Evolutionary conservation across 2,797 vertebrate genomes (phyloP), one percentile per base, ranked within the genome.

Genomic region (Micromesistius poutassou): DNA sequence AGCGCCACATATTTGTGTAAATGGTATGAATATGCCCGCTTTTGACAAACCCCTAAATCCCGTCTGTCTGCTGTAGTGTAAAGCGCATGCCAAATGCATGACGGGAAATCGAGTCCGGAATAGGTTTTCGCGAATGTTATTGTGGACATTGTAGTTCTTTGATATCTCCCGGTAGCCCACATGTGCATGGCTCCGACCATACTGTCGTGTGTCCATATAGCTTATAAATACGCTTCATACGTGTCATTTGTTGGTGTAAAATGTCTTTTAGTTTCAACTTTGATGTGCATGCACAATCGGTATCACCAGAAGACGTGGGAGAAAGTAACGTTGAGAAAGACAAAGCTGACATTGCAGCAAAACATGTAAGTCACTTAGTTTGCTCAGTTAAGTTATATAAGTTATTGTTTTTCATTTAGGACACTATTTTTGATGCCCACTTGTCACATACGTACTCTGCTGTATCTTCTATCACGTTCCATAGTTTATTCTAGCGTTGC

Each of bases 211-310:
- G 62, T 68, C n/a, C 62, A 68, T 68, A 10, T 68, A 68, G 62
- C 13, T 70, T 76, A 16, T 40, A 9, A 25, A 5, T 75, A 16
- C 30, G 33, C n/a, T 55, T 33, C 9, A 66, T 6, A 14, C 38
- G 28, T 42, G 25, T 12, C 74, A 22, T 70, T 50, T 73, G 22
- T 72, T 36, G 12, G 13, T 50, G 10, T 19, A 76, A 14, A 4
- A 94, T 95, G 94, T 93, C 93, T 1, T 95, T 94, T 84, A 91
- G 89, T 81, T 95, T 95, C 83, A 93, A 95, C 80, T 95, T 95
- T 73, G 87, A 93, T 35, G 77, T 95, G 66, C 82, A 90, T 2
- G 76, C 79, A 42, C 78, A 81, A 76, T 72, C 84, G 74, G 72
- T 66, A 70, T 76, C 73, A 4, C 2, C 30, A 2, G 68, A 70